Evolutionary conservation across 2,113 vertebrate genomes (phyloP), one percentile per base, ranked within the genome.

Genomic region (Alethe diademata): DNA sequence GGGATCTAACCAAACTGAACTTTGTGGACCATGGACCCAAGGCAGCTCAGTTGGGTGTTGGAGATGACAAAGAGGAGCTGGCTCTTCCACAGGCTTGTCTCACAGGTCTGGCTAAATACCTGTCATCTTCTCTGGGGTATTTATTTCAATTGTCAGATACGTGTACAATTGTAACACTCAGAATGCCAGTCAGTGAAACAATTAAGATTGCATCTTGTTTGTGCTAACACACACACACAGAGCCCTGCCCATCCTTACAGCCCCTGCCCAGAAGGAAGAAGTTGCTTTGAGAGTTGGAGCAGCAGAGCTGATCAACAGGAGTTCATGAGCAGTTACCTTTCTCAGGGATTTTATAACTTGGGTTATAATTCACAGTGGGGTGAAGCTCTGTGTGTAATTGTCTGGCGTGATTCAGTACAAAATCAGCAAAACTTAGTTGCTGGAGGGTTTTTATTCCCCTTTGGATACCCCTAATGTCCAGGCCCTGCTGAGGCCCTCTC

Each of bases 371-470:
- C 26, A 7, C 24, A 14, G 58, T 7, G 35, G 18, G 38, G 28
- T 82, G 56, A 65, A 75, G 51, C 48, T 90, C 57, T 40, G 29
- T 31, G 29, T 60, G 61, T 6, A 5, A 35, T 26, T n/a, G 19
- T 13, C 20, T 57, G 14, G 2, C 20, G 12, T 57, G 28, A 85
- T 18, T 57, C 57, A 13, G 25, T 9, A 50, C n/a, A 73, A 91
- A 88, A 85, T 18, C 48, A 54, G 16, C 45, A 78, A 45, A 72
- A 14, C 5, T 43, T 38, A 5, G 8, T 19, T 86, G 36, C 50
- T 92, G 36, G 12, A 48, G 42, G 31, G 5, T 2, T 43, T 33
- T 3, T 0, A 5, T 2, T 4, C 2, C 3, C 0, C 4, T 48
- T 61, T 42, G 15, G 29, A 61, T 22, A 12, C 6, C 25, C 26